These are phyloP conservation scores for Epinephelus coioides DNA, from an alignment of 2,797 vertebrate species.

Conservation along the genomic window DNA sequence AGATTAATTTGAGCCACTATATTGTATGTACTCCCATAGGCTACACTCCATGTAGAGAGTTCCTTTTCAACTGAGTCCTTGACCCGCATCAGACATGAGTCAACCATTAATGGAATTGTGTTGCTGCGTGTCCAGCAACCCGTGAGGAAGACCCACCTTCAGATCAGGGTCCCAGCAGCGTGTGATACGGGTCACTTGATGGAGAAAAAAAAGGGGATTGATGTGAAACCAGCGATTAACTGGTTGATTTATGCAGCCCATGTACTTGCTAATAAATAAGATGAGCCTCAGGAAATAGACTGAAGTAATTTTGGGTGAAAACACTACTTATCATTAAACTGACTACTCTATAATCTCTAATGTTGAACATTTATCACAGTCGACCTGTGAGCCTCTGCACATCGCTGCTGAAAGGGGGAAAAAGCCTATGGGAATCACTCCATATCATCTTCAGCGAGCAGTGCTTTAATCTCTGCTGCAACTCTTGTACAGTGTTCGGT, in stretches of 20 bases:
- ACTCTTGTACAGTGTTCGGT: background rate
- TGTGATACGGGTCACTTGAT: background rate
- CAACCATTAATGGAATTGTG: conserved; percentile 44
- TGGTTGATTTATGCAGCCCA: conserved; percentile 28
- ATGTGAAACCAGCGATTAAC: conserved; percentile 30
- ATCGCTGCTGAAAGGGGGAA: background rate
- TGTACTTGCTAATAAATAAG: conserved; percentile 35
- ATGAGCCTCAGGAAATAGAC: conserved; percentile 21
- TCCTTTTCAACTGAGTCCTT: conserved; percentile 42
- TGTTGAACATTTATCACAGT: conserved; percentile 49
- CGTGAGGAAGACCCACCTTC: conserved; percentile 21
- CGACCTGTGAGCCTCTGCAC: conserved; percentile 36
- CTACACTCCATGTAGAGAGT: conserved; percentile 12
- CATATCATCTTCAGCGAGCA: background rate
- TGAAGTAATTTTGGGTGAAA: conserved; percentile 42
- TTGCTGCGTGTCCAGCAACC: conserved; percentile 15
- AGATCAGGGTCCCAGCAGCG: conserved; percentile 12
- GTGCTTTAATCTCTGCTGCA: conserved; percentile 12
- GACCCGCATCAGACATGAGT: conserved; percentile 38
- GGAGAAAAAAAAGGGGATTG: conserved; percentile 9
- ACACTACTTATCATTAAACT: conserved; percentile 45
- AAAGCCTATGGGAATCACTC: conserved; percentile 21
- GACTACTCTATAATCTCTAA: conserved; percentile 41
- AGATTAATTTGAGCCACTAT: conserved; percentile 9
- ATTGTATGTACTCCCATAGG: background rate